phyloP scores from a whole-genome alignment of 2,797 vertebrate genomes.

The Scolopax rusticola region DNA sequence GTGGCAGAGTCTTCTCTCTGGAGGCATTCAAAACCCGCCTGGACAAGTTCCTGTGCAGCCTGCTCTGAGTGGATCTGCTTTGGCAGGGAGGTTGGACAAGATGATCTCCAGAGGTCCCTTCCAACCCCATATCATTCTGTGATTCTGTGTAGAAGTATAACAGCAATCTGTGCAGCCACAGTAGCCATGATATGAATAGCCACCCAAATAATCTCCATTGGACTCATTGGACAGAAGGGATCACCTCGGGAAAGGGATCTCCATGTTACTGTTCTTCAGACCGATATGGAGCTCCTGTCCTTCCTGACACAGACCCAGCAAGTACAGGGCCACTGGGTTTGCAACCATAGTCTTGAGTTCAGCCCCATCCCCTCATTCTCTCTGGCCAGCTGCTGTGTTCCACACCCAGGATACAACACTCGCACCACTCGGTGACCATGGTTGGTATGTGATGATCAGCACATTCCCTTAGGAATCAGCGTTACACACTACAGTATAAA shows the following conservation, averaged over 20 bases:
- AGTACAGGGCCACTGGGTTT: neutral
- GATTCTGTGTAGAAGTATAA: neutral
- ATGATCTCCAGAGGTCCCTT: too few relatives aligned
- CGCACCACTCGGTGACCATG: fast-evolving
- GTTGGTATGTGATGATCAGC: neutral
- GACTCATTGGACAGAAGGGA: neutral
- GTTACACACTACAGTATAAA: neutral
- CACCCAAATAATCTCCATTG: neutral
- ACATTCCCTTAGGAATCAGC: neutral
- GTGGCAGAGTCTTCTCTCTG: too few relatives aligned
- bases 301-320: neutral
- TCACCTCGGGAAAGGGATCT: neutral
- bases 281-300: neutral
- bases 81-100: too few relatives aligned
- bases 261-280: neutral
- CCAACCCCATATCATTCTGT: too few relatives aligned
- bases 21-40: too few relatives aligned
- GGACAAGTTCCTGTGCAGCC: too few relatives aligned
- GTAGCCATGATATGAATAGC: neutral
- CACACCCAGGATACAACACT: neutral
- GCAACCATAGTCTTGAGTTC: neutral
- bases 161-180: neutral
- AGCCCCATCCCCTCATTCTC: neutral
- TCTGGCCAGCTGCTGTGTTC: neutral
- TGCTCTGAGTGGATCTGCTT: too few relatives aligned